Evolutionary conservation across 1,140 invertebrate species (phyloP).

Genomic region (Aphaenogaster floridana): DNA sequence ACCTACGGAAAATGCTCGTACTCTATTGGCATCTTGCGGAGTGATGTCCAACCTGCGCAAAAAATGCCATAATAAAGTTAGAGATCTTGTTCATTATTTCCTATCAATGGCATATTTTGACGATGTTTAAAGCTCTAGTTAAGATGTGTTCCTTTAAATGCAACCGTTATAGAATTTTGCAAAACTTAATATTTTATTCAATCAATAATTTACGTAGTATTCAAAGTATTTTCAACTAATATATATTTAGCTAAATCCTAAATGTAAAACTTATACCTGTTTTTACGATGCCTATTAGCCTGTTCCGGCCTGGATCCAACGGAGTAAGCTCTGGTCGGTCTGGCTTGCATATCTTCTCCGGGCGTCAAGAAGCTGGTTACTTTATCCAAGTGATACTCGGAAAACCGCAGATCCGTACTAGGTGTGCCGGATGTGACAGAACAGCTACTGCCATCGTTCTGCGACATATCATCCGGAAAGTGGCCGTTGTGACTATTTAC

Average conservation of each 20-base stretch:
- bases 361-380: constrained; percentile 89
- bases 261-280: constrained; percentile 75
- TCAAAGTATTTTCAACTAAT: background rate
- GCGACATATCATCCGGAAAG: constrained; percentile 87
- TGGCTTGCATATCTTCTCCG: constrained; percentile 88
- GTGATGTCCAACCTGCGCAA: constrained; percentile 83
- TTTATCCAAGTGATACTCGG: constrained; percentile 90
- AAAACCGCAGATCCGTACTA: constrained; percentile 89
- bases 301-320: constrained; percentile 93
- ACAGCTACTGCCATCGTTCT: constrained; percentile 88
- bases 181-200: background rate
- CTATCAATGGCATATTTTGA: background rate
- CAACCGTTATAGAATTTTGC: background rate
- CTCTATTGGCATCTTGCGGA: constrained; percentile 85
- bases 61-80: constrained; percentile 26
- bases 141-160: background rate
- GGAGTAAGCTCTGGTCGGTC: constrained; percentile 94
- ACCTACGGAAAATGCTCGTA: constrained; percentile 91
- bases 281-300: constrained; percentile 84
- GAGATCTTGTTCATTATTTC: background rate
- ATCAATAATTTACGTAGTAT: background rate
- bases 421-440: constrained; percentile 92
- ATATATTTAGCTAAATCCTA: background rate
- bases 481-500: constrained; percentile 83
- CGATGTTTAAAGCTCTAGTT: background rate